Conservation (phyloP, 2,888 invertebrate species). For the Thalpophila matura region DNA sequence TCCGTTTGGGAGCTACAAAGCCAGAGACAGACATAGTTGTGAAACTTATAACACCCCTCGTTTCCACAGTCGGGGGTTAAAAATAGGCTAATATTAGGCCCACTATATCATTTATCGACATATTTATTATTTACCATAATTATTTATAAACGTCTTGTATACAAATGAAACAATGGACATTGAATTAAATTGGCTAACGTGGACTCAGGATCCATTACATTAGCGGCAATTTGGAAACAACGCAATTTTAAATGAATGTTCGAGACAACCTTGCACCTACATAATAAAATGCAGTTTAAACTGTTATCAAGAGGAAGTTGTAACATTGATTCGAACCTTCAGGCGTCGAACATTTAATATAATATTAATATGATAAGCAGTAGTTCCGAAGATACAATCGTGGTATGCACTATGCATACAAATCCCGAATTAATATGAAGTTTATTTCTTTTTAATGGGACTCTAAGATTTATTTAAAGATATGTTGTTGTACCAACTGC, state of each 20-base stretch:
- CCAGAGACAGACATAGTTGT: no score
- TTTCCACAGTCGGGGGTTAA: no score
- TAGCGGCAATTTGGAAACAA: conserved; percentile 26
- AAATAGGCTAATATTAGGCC: no score
- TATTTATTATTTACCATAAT: no score
- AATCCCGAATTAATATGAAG: conserved; percentile 39
- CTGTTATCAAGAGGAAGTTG: conserved; percentile 41
- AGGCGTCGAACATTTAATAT: conserved; percentile 27
- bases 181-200: background rate
- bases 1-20: no score
- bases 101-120: no score
- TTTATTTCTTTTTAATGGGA: conserved; percentile 54
- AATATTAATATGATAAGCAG: conserved; percentile 49
- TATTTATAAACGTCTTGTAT: no score
- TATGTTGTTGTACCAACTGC: conserved; percentile 5
- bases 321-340: conserved; percentile 38
- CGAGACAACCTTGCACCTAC: conserved; percentile 55
- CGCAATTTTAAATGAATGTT: conserved; percentile 8
- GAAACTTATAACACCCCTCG: no score
- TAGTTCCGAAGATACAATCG: conserved; percentile 30
- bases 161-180: background rate
- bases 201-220: conserved; percentile 38
- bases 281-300: conserved; percentile 15
- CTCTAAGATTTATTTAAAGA: conserved; percentile 26
- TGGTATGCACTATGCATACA: conserved; percentile 34